Conservation (phyloP, 2,797 vertebrate genomes). For the Hoplostethus atlanticus region DNA sequence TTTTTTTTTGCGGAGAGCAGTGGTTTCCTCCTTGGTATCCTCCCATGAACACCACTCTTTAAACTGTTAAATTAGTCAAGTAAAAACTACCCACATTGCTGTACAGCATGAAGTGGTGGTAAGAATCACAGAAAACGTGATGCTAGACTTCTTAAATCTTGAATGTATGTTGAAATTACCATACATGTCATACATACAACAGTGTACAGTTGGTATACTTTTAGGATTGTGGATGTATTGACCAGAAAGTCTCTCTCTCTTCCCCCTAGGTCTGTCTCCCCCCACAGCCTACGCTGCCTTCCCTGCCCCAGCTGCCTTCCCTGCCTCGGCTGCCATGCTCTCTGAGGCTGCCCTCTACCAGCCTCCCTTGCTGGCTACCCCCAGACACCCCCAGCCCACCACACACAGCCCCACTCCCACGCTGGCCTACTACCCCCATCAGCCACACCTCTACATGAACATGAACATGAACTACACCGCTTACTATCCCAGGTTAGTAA, state of each 20-base stretch:
- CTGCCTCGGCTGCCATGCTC: constrained; percentile 84
- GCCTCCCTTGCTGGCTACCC: constrained; percentile 90
- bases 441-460: constrained; percentile 97
- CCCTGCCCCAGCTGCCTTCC: constrained; percentile 74
- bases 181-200: not conserved
- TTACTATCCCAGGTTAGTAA: constrained; percentile 93
- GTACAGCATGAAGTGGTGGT: not conserved
- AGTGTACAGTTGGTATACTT: not conserved
- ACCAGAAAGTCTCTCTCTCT: constrained; percentile 2
- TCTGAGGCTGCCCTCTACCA: constrained; percentile 94
- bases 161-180: not conserved
- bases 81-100: no score
- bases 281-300: constrained; percentile 92
- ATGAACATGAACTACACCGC: constrained; percentile 99
- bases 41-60: no score
- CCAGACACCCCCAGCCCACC: constrained; percentile 85
- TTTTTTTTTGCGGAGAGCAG: no score
- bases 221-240: not conserved
- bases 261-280: constrained; percentile 90
- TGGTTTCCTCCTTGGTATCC: no score
- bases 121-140: not conserved
- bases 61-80: no score
- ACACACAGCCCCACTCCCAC: constrained; percentile 85
- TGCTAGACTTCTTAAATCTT: not conserved
- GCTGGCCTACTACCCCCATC: constrained; percentile 93